Evolutionary conservation across 1,140 invertebrate species (phyloP).

Genomic region (Coelopa frigida): DNA sequence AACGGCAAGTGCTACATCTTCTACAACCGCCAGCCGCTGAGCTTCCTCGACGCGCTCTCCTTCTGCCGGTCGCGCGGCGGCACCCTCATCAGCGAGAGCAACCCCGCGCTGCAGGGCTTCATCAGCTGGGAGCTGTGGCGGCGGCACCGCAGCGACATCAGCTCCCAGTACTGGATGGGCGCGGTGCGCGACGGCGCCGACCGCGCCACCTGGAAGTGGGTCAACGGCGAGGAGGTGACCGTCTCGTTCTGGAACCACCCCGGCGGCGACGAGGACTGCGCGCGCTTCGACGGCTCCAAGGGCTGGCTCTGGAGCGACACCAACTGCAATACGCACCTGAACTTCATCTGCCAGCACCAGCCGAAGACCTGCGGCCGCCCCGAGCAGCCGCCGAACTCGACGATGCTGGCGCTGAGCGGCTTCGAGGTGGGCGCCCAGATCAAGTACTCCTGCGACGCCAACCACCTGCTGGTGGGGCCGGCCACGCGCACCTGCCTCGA

Average conservation of each 20-base stretch:
- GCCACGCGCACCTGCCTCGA: slow-evolving; percentile 74
- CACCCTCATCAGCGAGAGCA: slow-evolving; percentile 84
- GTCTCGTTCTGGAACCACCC: slow-evolving; percentile 90
- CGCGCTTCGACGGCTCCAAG: slow-evolving; percentile 83
- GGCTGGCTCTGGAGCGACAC: slow-evolving; percentile 94
- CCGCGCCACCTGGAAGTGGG: slow-evolving; percentile 81
- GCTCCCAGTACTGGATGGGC: slow-evolving; percentile 92
- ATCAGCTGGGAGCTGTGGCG: slow-evolving; percentile 92
- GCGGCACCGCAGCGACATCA: slow-evolving; percentile 79
- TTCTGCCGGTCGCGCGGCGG: slow-evolving; percentile 76
- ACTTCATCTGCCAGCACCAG: slow-evolving; percentile 92
- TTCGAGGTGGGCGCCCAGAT: slow-evolving; percentile 82
- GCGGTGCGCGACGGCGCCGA: slow-evolving; percentile 74
- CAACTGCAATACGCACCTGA: slow-evolving; percentile 74
- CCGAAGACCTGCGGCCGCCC: slow-evolving; percentile 83
- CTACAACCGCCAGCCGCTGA: slow-evolving; percentile 79
- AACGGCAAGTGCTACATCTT: slow-evolving; percentile 96
- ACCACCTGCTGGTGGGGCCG: slow-evolving; percentile 80
- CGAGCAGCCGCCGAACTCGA: slow-evolving; percentile 88
- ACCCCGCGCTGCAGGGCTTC: slow-evolving; percentile 88
- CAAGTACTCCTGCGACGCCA: slow-evolving; percentile 79
- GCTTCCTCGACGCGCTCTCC: slow-evolving; percentile 69
- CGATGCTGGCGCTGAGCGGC: slow-evolving; percentile 60
- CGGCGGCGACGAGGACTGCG: slow-evolving; percentile 76
- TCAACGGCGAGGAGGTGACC: slow-evolving; percentile 77